Percentiles rank a stretch among this genome's conserved stretches.
phyloP scores from a whole-genome alignment of 2,888 invertebrate species.

The Drosophila recens region DNA sequence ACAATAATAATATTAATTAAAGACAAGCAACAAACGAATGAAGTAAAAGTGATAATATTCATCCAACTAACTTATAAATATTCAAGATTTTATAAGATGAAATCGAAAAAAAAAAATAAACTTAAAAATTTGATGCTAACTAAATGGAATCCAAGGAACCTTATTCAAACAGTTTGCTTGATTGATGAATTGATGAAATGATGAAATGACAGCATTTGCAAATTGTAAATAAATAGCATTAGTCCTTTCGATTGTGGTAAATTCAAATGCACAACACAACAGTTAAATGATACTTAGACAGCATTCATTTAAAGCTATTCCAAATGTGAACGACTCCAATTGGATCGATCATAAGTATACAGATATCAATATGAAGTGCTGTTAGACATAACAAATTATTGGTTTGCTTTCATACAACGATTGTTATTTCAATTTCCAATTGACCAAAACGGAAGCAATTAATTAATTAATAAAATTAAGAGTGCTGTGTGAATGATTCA shows the following conservation, averaged over 20 bases:
- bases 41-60: conserved; percentile 69
- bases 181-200: conserved; percentile 12
- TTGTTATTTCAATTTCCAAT: conserved; percentile 36
- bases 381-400: conserved; percentile 1
- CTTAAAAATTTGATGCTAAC: conserved; percentile 19
- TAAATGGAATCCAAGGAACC: conserved; percentile 14
- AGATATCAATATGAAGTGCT: conserved; percentile 15
- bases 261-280: conserved; percentile 43
- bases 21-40: conserved; percentile 40
- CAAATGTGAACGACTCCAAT: conserved; percentile 1
- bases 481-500: conserved; percentile 32
- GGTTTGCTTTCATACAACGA: conserved; percentile 31
- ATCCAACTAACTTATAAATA: conserved; percentile 51
- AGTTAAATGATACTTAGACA: conserved; percentile 14
- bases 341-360: neutral
- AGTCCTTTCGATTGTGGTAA: conserved; percentile 28
- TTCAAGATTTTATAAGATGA: conserved; percentile 49
- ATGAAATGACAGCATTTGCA: conserved; percentile 9
- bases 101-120: conserved; percentile 20
- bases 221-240: conserved; percentile 49
- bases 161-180: conserved; percentile 16
- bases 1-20: conserved; percentile 3
- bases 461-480: conserved; percentile 10
- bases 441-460: conserved; percentile 47
- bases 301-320: conserved; percentile 10